Percentiles rank a stretch among this genome's conserved stretches.
Conservation (phyloP, 2,797 vertebrate genomes). For the Sebastolobus alascanus region DNA sequence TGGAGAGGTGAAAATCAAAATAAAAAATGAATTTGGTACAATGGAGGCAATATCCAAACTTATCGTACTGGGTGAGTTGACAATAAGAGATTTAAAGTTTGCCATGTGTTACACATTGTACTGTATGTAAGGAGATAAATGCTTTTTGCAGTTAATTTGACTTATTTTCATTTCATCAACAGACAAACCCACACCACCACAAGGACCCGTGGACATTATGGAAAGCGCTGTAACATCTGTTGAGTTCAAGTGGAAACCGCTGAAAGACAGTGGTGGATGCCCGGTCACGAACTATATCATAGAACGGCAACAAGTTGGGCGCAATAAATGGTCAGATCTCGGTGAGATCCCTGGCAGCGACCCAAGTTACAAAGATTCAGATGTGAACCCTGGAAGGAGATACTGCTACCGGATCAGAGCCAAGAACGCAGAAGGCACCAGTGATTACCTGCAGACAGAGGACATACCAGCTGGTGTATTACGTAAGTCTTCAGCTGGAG, state of each 20-base stretch:
- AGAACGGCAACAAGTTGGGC: slow-evolving; percentile 89
- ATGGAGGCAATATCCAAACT: slow-evolving; percentile 85
- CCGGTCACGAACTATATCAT: slow-evolving; percentile 86
- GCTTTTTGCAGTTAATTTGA: not conserved
- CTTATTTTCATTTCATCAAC: slow-evolving; percentile 35
- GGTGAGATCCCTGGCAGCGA: slow-evolving; percentile 80
- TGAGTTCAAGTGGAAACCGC: slow-evolving; percentile 90
- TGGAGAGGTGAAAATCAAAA: slow-evolving; percentile 89
- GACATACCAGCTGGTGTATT: slow-evolving; percentile 88
- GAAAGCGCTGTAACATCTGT: slow-evolving; percentile 84
- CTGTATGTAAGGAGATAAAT: not conserved
- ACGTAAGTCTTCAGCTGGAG: slow-evolving; percentile 78
- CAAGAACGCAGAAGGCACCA: slow-evolving; percentile 87
- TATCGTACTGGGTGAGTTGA: slow-evolving; percentile 87
- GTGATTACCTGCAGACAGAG: slow-evolving; percentile 87
- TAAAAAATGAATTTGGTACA: slow-evolving; percentile 89
- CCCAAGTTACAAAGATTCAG: slow-evolving; percentile 83
- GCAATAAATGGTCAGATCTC: slow-evolving; percentile 87
- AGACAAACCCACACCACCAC: slow-evolving; percentile 92
- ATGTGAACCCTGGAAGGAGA: slow-evolving; percentile 87
- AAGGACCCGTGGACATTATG: slow-evolving; percentile 88
- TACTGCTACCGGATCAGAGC: slow-evolving; percentile 92
- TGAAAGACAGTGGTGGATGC: slow-evolving; percentile 89
- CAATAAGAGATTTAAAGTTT: not conserved
- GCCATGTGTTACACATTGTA: not conserved